Evolutionary conservation across 2,888 invertebrate genomes (phyloP).

Genomic region (Xestia rhomboidea): DNA sequence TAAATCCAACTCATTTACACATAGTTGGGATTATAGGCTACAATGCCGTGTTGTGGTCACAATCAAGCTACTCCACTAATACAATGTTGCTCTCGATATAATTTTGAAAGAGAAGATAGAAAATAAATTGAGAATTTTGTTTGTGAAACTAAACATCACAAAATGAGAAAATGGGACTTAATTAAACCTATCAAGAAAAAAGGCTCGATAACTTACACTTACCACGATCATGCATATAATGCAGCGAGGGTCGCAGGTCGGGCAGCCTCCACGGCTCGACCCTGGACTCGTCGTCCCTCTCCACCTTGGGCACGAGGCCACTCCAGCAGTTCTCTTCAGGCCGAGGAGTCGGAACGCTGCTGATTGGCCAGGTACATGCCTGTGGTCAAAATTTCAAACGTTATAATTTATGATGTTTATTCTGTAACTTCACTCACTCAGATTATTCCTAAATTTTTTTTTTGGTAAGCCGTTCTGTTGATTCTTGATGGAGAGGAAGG

Average conservation of each 20-base stretch:
- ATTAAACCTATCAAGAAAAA: background rate
- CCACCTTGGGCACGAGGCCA: constrained; percentile 85
- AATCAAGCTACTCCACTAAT: background rate
- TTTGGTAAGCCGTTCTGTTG: background rate
- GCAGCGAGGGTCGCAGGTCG: constrained; percentile 83
- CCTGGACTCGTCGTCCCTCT: constrained; percentile 81
- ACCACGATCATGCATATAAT: constrained; percentile 86
- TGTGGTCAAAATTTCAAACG: constrained; percentile 61
- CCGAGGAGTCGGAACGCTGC: constrained; percentile 76
- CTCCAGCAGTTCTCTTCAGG: constrained; percentile 83
- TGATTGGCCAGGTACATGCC: constrained; percentile 86
- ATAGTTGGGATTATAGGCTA: background rate
- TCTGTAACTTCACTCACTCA: background rate
- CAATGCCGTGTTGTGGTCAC: background rate
- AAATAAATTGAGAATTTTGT: background rate
- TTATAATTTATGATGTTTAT: background rate
- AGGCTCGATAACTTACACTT: constrained; percentile 52
- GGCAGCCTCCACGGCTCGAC: constrained; percentile 87
- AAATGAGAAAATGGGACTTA: background rate
- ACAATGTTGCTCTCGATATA: background rate
- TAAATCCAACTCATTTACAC: background rate
- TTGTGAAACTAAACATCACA: background rate
- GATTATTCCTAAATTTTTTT: background rate
- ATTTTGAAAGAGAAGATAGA: background rate
- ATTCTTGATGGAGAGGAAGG: background rate